phyloP scores from a whole-genome alignment of 2,888 invertebrate species.

The Cosmia trapezina region DNA sequence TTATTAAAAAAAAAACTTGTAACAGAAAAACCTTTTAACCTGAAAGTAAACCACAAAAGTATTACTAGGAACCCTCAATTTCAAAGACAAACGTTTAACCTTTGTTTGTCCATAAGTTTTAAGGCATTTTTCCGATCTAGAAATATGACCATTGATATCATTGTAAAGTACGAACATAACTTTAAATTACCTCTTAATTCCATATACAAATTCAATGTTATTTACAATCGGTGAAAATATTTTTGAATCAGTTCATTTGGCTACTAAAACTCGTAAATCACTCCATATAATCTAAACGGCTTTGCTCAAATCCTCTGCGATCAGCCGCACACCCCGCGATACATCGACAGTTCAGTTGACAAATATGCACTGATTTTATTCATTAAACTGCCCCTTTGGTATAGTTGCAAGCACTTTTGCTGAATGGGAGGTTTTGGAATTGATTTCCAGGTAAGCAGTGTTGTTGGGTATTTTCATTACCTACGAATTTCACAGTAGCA shows the following conservation, averaged over 20 bases:
- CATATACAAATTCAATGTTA: neutral
- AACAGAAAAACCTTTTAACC: neutral
- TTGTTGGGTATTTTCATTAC: too few relatives aligned
- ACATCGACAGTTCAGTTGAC: slow-evolving; percentile 32
- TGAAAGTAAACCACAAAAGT: neutral
- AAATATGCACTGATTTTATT: slow-evolving; percentile 61
- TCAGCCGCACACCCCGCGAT: slow-evolving; percentile 34
- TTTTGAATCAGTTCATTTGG: slow-evolving; percentile 20
- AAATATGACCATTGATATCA: neutral
- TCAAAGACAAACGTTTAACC: neutral
- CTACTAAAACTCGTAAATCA: slow-evolving; percentile 24
- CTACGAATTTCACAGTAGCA: too few relatives aligned
- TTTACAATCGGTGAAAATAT: neutral
- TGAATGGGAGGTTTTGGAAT: too few relatives aligned
- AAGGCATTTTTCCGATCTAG: too few relatives aligned
- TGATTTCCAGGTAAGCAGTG: too few relatives aligned
- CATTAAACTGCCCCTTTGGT: too few relatives aligned
- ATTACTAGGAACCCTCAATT: neutral
- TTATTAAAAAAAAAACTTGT: neutral
- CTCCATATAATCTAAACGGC: slow-evolving; percentile 33
- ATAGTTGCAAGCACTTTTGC: too few relatives aligned
- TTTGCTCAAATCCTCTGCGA: slow-evolving; percentile 34
- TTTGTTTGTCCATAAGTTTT: neutral
- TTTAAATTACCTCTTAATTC: neutral
- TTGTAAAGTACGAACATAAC: neutral